Conservation (phyloP, 2,797 vertebrate species). For the Paguma larvata region DNA sequence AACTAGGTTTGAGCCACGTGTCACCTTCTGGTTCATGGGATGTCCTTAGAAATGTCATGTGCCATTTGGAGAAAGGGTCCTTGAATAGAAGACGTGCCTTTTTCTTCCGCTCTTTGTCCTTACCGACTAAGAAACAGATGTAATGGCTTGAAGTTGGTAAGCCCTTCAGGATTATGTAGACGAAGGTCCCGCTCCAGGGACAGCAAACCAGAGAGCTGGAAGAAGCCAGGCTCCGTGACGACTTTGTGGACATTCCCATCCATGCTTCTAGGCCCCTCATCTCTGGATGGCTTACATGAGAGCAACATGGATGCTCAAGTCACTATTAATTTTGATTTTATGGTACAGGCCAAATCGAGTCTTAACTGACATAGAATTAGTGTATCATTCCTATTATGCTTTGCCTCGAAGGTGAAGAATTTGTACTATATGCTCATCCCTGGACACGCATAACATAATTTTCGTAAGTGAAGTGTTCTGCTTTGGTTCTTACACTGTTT, state of each 20-base stretch:
- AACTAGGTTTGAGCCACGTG: not conserved
- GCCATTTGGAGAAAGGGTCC: not conserved
- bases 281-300: conserved; percentile 1
- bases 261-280: not conserved
- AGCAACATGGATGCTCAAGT: not conserved
- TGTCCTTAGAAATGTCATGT: conserved; percentile 34
- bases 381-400: conserved; percentile 31
- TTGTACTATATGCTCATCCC: not conserved
- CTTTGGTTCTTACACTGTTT: not conserved
- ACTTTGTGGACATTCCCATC: not conserved
- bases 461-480: not conserved
- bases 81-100: not conserved
- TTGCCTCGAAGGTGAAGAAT: conserved; percentile 47
- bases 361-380: conserved; percentile 16
- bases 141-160: not conserved
- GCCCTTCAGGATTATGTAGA: not conserved
- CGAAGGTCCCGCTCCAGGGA: not conserved
- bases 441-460: not conserved
- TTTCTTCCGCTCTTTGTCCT: not conserved
- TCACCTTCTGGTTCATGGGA: conserved; percentile 33
- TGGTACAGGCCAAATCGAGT: not conserved
- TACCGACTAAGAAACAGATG: not conserved
- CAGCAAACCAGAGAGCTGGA: not conserved
- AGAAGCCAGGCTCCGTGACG: not conserved
- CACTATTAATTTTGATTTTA: not conserved